Percentiles rank a stretch among this genome's conserved stretches.
Conservation (phyloP, 2,888 invertebrate species). For the Auanema sp. region DNA sequence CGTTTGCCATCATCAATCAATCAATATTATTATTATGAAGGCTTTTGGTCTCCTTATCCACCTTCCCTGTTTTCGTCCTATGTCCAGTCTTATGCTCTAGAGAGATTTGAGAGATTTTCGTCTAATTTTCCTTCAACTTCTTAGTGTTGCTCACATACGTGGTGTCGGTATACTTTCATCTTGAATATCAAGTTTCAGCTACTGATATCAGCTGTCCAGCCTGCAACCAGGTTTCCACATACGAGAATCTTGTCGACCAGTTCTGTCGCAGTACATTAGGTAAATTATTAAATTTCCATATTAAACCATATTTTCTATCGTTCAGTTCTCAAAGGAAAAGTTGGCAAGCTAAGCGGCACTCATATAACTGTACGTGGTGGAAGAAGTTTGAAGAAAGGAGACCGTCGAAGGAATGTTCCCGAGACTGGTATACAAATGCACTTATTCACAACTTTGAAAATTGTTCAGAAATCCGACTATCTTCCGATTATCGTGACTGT, state of each 20-base stretch:
- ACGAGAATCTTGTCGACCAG: slow-evolving; percentile 72
- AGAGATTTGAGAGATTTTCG: too few species aligned
- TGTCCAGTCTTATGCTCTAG: too few species aligned
- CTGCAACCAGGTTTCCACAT: slow-evolving; percentile 71
- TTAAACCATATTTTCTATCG: slow-evolving; percentile 6
- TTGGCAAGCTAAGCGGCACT: slow-evolving; percentile 37
- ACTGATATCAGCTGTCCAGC: slow-evolving; percentile 66
- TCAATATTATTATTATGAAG: too few species aligned
- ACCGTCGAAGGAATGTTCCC: slow-evolving; percentile 41
- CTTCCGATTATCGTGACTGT: slow-evolving; percentile 28
- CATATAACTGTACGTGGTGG: slow-evolving; percentile 49
- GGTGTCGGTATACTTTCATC: too few species aligned
- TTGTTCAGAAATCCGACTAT: slow-evolving; percentile 37
- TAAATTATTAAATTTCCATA: slow-evolving; percentile 43
- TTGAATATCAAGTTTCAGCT: slow-evolving; percentile 38
- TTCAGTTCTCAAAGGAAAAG: slow-evolving; percentile 56
- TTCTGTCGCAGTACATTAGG: slow-evolving; percentile 71
- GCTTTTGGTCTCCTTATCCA: too few species aligned
- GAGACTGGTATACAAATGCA: slow-evolving; percentile 23
- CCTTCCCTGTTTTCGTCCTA: too few species aligned
- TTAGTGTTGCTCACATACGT: too few species aligned
- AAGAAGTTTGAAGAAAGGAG: slow-evolving; percentile 50
- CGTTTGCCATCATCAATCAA: too few species aligned
- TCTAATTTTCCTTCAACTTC: too few species aligned
- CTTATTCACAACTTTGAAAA: background rate